A percentile compares a stretch with the other conserved stretches of the same genome.
phyloP scores from a whole-genome alignment of 2,113 vertebrate genomes.

The Ptilonorhynchus violaceus region DNA sequence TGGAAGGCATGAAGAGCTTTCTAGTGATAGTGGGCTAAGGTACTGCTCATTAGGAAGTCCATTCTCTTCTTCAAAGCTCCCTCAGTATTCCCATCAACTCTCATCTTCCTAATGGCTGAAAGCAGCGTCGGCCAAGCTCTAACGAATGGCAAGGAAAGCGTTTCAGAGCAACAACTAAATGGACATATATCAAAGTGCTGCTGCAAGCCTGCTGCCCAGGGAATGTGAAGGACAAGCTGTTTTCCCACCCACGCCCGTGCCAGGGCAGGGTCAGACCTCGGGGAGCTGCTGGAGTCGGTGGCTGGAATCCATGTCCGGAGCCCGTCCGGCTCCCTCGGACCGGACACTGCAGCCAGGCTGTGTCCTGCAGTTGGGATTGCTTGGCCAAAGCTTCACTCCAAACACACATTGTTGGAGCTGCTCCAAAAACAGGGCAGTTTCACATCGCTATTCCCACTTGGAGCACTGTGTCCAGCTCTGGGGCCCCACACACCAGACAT shows the following conservation, averaged over 20 bases:
- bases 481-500: accelerated
- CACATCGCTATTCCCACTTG: not conserved
- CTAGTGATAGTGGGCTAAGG: not conserved
- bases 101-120: not conserved
- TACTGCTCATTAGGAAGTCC: not conserved
- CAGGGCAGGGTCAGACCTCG: accelerated
- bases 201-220: not conserved
- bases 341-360: not conserved
- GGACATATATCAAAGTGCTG: not conserved
- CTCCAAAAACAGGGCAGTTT: not conserved
- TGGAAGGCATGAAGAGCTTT: not conserved
- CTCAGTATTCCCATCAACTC: not conserved
- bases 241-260: accelerated
- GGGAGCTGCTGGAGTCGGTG: not conserved
- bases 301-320: accelerated
- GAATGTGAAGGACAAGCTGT: not conserved
- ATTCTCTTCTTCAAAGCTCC: not conserved
- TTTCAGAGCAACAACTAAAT: not conserved
- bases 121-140: not conserved
- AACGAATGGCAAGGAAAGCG: not conserved
- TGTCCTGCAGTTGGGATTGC: not conserved
- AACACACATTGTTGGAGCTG: not conserved
- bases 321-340: not conserved
- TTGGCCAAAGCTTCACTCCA: too few species aligned
- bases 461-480: not conserved